These are phyloP conservation scores for Cyanocitta stelleri DNA, from an alignment of 2,113 vertebrate species.

Conservation along the genomic window DNA sequence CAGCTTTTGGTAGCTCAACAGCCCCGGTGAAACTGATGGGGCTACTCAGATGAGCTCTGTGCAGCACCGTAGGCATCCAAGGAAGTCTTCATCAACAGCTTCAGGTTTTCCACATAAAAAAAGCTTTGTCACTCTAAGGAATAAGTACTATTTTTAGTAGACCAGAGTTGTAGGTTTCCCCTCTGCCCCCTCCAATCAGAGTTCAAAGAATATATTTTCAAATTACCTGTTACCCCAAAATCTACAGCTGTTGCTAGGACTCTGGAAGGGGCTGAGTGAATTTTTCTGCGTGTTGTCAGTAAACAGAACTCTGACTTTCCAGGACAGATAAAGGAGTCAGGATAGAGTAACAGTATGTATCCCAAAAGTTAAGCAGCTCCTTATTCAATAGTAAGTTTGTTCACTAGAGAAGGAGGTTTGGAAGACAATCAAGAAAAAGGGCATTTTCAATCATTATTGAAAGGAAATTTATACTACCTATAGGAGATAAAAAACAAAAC, in stretches of 20 bases:
- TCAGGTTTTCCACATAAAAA: not conserved
- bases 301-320: not conserved
- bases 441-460: not conserved
- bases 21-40: not conserved
- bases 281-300: not conserved
- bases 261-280: not conserved
- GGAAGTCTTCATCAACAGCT: not conserved
- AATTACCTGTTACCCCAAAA: not conserved
- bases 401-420: not conserved
- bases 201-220: not conserved
- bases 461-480: not conserved
- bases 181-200: not conserved
- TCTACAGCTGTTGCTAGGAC: not conserved
- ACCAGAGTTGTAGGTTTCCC: not conserved
- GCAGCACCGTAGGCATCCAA: not conserved
- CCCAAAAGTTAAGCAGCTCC: not conserved
- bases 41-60: fast-evolving
- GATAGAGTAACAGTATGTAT: not conserved
- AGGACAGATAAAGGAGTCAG: not conserved
- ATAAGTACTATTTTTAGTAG: not conserved
- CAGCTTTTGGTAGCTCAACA: not conserved
- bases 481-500: not conserved
- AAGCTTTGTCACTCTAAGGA: not conserved
- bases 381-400: not conserved
- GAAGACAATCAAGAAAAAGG: not conserved